Evolutionary conservation across 2,797 vertebrate genomes (phyloP).

Genomic region (Mus minutoides): DNA sequence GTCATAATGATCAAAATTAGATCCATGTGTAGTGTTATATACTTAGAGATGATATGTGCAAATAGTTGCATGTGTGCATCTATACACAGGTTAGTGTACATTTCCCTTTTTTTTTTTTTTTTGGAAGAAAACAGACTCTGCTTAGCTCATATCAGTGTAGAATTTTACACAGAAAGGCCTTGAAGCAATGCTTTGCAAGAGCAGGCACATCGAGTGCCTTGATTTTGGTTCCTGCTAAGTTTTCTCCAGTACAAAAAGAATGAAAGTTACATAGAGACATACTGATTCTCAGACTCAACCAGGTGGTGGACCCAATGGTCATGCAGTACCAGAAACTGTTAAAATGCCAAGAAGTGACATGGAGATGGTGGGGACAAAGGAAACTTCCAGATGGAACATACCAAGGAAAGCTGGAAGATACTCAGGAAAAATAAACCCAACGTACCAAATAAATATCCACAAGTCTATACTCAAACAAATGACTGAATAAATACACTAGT

Average conservation of each 20-base stretch:
- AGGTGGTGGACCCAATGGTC: not conserved
- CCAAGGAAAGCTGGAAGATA: not conserved
- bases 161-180: not conserved
- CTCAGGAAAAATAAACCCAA: not conserved
- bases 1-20: not conserved
- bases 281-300: not conserved
- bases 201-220: not conserved
- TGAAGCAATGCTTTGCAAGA: not conserved
- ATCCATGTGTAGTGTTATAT: not conserved
- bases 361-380: not conserved
- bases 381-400: not conserved
- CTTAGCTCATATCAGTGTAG: not conserved
- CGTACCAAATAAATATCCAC: not conserved
- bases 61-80: not conserved
- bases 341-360: not conserved
- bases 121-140: not conserved
- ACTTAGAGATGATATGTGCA: not conserved
- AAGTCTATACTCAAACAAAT: not conserved
- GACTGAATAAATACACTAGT: not conserved
- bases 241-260: not conserved
- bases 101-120: not conserved
- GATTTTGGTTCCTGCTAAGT: not conserved
- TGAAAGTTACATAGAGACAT: not conserved
- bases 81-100: not conserved
- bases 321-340: not conserved